Conservation (phyloP, 2,113 vertebrate species). For the Hyaena hyaena region DNA sequence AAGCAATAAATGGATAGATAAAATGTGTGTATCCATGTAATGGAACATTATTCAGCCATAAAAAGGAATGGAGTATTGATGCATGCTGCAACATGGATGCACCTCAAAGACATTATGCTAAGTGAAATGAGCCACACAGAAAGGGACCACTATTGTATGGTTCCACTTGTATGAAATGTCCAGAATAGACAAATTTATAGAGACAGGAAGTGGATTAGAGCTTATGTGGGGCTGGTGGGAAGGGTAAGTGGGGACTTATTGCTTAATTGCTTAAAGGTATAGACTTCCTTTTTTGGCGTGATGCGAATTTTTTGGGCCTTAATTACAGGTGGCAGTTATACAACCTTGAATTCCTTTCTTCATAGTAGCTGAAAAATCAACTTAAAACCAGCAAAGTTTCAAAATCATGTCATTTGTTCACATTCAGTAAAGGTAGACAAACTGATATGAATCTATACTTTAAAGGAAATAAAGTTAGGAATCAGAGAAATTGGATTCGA, state of each 20-base stretch:
- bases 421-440: constrained; percentile 11
- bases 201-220: background rate
- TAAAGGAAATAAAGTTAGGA: background rate
- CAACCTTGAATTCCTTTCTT: background rate
- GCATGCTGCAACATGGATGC: background rate
- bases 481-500: background rate
- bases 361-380: constrained; percentile 40
- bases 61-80: background rate
- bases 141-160: background rate
- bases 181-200: background rate
- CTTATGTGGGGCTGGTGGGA: background rate
- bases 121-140: background rate
- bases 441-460: background rate
- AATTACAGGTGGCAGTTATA: background rate
- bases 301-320: background rate
- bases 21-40: background rate
- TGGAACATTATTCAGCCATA: constrained; percentile 30
- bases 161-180: background rate
- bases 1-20: background rate
- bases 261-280: background rate
- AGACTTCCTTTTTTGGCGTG: background rate
- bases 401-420: background rate
- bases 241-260: background rate
- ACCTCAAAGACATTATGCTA: background rate
- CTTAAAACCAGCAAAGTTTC: background rate